These are phyloP conservation scores for Hipparchia sbordonii DNA, from an alignment of 2,888 invertebrate species.

Conservation along the genomic window DNA sequence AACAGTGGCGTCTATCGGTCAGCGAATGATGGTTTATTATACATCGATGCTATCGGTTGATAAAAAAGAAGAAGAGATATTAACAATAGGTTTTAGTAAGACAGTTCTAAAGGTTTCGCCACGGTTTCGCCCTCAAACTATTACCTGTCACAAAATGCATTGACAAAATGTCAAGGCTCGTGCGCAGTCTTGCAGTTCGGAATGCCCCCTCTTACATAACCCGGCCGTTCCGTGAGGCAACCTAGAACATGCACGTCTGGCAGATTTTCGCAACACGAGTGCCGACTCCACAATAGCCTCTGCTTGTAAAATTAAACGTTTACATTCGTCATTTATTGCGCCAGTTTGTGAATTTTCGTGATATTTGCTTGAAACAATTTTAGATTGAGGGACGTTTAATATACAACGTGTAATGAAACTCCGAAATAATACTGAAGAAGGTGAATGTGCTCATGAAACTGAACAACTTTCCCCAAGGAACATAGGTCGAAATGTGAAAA, in stretches of 20 bases:
- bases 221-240: constrained; percentile 25
- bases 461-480: too few species aligned
- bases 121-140: too few species aligned
- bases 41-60: too few species aligned
- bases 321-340: background rate
- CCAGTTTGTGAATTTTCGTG: background rate
- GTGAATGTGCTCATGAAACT: too few species aligned
- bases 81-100: too few species aligned
- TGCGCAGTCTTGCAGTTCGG: background rate
- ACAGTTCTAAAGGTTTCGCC: too few species aligned
- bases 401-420: too few species aligned
- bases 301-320: background rate
- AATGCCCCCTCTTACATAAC: constrained; percentile 32
- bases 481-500: too few species aligned
- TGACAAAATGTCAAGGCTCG: constrained; percentile 11
- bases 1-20: too few species aligned
- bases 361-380: background rate
- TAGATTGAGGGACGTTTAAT: background rate
- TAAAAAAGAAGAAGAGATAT: too few species aligned
- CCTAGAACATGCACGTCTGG: constrained; percentile 26
- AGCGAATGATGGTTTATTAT: too few species aligned
- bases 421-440: too few species aligned
- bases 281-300: constrained; percentile 30
- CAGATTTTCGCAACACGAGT: constrained; percentile 30
- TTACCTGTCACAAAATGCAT: constrained; percentile 6